phyloP scores from a whole-genome alignment of 2,888 invertebrate species.

The Sisyra nigra region DNA sequence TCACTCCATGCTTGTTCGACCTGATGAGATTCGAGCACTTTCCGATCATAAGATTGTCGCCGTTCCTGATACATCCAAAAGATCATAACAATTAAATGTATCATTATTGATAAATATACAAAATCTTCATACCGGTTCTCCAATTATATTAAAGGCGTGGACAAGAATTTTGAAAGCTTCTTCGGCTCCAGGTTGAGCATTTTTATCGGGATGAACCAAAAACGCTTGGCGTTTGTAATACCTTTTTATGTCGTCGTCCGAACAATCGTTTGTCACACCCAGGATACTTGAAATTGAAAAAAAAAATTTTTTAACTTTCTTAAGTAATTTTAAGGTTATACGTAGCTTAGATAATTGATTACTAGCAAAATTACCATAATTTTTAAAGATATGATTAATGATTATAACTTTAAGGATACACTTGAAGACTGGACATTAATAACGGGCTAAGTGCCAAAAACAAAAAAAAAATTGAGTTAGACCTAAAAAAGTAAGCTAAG shows the following conservation, averaged over 20 bases:
- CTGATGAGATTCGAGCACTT: conserved; percentile 57
- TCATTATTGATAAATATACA: conserved; percentile 1
- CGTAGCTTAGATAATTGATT: too few species aligned
- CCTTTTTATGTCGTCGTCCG: conserved; percentile 86
- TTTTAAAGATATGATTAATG: too few species aligned
- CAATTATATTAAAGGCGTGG: conserved; percentile 88
- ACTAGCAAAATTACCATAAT: too few species aligned
- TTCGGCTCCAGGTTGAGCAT: conserved; percentile 86
- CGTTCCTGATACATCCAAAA: conserved; percentile 38
- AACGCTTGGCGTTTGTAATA: conserved; percentile 90
- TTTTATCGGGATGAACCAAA: conserved; percentile 91
- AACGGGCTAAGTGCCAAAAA: too few species aligned
- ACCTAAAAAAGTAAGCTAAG: too few species aligned
- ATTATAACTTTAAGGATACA: too few species aligned
- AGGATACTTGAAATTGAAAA: conserved; percentile 49
- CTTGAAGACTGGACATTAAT: too few species aligned
- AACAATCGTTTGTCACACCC: conserved; percentile 73
- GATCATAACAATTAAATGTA: background rate
- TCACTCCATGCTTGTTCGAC: conserved; percentile 81
- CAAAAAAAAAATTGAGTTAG: too few species aligned
- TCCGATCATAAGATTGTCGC: conserved; percentile 55
- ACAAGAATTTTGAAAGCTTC: conserved; percentile 93
- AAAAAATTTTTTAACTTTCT: conserved; percentile 3
- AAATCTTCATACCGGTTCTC: conserved; percentile 55
- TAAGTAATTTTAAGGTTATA: background rate